Conservation (phyloP, 2,797 vertebrate genomes). For the Megalops cyprinoides region DNA sequence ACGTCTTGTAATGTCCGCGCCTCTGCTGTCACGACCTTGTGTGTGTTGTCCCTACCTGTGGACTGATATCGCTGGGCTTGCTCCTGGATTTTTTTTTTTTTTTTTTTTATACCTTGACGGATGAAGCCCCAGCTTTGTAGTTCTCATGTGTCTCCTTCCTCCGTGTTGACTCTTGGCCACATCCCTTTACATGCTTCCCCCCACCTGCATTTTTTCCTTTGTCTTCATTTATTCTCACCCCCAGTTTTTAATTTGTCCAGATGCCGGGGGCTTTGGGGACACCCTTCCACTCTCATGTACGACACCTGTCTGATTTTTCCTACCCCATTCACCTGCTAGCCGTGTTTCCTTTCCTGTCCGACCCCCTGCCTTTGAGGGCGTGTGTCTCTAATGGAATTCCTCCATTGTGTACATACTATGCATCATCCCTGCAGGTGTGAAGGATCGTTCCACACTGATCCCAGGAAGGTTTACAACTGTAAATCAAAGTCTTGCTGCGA, state of each 20-base stretch:
- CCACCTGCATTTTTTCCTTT: neutral
- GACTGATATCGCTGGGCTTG: neutral
- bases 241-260: neutral
- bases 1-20: neutral
- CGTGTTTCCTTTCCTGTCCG: neutral
- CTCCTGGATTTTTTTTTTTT: neutral
- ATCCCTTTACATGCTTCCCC: neutral
- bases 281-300: neutral
- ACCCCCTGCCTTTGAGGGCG: neutral
- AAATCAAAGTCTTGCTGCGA: neutral
- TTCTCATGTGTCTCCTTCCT: neutral
- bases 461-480: neutral
- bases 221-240: neutral
- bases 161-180: too few relatives aligned
- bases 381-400: neutral
- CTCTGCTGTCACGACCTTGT: neutral
- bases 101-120: neutral
- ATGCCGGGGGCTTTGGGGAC: neutral
- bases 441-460: neutral
- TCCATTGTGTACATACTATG: neutral
- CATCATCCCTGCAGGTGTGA: slow-evolving; percentile 6
- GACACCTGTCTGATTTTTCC: neutral
- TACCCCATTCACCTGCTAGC: neutral
- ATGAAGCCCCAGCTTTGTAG: neutral
- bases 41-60: neutral